Base-by-base conservation (phyloP, 2,888 invertebrate species). In the Vesta saturnalis region DNA sequence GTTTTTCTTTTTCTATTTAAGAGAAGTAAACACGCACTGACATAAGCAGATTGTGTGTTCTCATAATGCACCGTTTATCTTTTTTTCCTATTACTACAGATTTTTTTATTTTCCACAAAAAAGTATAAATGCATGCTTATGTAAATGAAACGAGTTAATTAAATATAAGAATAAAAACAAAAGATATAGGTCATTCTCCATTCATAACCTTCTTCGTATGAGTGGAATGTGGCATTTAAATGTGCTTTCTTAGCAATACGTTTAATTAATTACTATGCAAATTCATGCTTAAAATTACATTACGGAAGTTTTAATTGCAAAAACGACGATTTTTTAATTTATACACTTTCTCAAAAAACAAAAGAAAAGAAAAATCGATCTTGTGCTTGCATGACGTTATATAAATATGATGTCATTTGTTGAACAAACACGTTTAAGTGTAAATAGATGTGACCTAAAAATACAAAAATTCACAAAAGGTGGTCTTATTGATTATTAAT, bases 1-100 rank as follows among this genome's bases (percentile, higher is more conserved):
- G 68, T 73, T 71, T 72, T 72, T 73, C 74, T 73, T 73, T 71
- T 73, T 72, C 69, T 73, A 67, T 62, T 69, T 68, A 57, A 69
- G n/a, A 64, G 64, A 62, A 59, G 69, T 66, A 66, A 59, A 64
- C 69, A 64, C 64, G 67, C 65, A 71, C 71, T 72, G 73, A 71
- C 73, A 72, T 73, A 74, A 75, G 73, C 70, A 71, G 74, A 72
- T 72, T 18, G 52, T 52, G 19, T 21, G 18, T 39, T 39, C 39
- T n/a, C 39, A 12, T 39, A n/a, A 21, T 12, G 19, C n/a, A 19
- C n/a, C 21, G 52, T 19, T 19, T 69, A 71, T 71, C 71, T 69
- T 73, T 71, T 71, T 19, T 18, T 19, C 12, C 18, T n/a, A 19
- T 52, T n/a, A n/a, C n/a, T n/a, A n/a, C n/a, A n/a, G n/a, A n/a